Evolutionary conservation across 2,888 invertebrate genomes (phyloP).

Genomic region (Apotomis betuletana): DNA sequence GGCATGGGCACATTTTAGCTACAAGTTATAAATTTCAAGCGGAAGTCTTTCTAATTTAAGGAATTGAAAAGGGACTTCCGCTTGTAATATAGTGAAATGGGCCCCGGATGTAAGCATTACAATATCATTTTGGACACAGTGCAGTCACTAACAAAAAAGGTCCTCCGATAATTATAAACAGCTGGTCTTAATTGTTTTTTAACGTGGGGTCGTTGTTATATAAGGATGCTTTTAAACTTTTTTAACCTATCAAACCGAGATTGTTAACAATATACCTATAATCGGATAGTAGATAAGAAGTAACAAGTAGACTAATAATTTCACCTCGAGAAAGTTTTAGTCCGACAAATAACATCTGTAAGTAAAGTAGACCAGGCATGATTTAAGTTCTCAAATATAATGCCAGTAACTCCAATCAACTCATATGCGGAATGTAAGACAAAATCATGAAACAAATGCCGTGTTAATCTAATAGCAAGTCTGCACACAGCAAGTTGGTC

Average conservation of each 20-base stretch:
- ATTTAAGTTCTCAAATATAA: background rate
- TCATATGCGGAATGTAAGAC: constrained; percentile 62
- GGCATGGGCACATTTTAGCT: constrained; percentile 36
- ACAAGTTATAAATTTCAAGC: constrained; percentile 45
- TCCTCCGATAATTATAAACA: background rate
- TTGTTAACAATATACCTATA: background rate
- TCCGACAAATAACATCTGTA: background rate
- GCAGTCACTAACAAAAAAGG: constrained; percentile 44
- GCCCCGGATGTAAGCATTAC: constrained; percentile 8
- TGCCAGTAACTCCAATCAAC: constrained; percentile 1
- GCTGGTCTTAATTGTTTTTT: constrained; percentile 41
- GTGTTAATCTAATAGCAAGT: background rate
- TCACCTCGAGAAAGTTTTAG: background rate
- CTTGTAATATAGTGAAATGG: too few relatives aligned
- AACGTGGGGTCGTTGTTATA: background rate
- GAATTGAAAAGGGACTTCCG: too few relatives aligned
- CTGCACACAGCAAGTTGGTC: background rate
- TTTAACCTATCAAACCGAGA: background rate
- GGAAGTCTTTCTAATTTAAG: too few relatives aligned
- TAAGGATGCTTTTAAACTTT: too few relatives aligned
- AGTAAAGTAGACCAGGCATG: background rate
- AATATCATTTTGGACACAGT: constrained; percentile 15
- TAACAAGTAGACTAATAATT: background rate
- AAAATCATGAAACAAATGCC: background rate
- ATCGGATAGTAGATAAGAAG: constrained; percentile 38